Conservation (phyloP, 2,113 vertebrate species). For the Pterocles burchelli region DNA sequence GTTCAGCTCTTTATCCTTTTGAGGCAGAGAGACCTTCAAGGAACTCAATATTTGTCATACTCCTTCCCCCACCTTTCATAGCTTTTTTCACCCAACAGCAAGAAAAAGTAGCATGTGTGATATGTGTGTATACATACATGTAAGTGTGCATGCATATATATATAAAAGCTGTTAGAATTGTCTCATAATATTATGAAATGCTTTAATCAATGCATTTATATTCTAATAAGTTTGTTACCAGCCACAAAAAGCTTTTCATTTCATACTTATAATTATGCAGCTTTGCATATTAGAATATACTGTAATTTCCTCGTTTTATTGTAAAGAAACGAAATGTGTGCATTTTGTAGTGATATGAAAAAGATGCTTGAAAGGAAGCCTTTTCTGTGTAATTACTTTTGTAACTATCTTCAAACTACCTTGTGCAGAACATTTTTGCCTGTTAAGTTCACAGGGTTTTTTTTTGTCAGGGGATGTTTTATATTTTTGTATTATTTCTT, state of each 20-base stretch:
- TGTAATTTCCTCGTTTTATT: conserved; percentile 34
- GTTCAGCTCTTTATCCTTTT: neutral
- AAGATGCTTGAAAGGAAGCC: conserved; percentile 36
- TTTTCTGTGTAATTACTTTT: conserved; percentile 44
- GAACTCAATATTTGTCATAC: neutral
- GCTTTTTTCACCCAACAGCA: neutral
- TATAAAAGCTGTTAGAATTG: neutral
- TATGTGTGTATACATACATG: neutral
- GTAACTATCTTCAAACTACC: conserved; percentile 36
- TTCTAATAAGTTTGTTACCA: neutral
- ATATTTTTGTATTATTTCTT: neutral
- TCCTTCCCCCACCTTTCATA: neutral
- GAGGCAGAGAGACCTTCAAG: neutral
- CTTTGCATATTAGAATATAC: conserved; percentile 17
- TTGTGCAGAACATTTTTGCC: neutral
- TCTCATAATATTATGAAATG: neutral
- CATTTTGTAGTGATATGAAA: conserved; percentile 16
- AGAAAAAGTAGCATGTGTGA: neutral
- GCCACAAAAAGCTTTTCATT: neutral
- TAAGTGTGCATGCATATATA: neutral
- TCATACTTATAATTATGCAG: conserved; percentile 6
- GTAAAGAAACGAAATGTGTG: conserved; percentile 16
- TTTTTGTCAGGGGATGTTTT: fast-evolving
- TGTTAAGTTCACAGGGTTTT: neutral
- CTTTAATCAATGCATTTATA: neutral